Evolutionary conservation across 2,113 vertebrate genomes (phyloP).

Genomic region (Macaca nemestrina): DNA sequence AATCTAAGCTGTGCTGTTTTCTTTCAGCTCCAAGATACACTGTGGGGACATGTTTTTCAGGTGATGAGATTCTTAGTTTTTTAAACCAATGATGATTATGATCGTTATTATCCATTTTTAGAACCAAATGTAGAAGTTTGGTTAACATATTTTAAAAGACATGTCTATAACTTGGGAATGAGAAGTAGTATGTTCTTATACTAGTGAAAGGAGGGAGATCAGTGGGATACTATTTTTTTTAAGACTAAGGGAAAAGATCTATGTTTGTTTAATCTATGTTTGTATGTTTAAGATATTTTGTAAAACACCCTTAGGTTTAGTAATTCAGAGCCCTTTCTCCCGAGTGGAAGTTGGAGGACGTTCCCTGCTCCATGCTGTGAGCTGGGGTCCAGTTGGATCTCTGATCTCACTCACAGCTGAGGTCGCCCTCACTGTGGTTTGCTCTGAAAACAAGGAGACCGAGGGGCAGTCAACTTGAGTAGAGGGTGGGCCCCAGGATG

Average conservation of each 20-base stretch:
- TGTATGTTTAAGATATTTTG: no score
- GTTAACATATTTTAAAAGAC: not conserved
- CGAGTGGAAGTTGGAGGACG: fast-evolving
- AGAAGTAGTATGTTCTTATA: not conserved
- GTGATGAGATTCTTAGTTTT: not conserved
- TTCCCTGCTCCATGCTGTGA: not conserved
- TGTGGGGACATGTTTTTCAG: not conserved
- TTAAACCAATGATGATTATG: not conserved
- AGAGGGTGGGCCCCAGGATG: fast-evolving
- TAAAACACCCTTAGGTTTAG: no score
- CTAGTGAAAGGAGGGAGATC: no score
- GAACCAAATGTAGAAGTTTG: not conserved
- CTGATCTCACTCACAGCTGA: not conserved
- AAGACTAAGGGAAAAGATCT: not conserved
- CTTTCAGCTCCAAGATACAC: not conserved
- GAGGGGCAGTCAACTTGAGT: not conserved
- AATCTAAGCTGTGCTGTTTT: not conserved
- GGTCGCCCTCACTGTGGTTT: fast-evolving
- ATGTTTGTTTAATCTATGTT: not conserved
- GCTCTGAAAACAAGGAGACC: not conserved
- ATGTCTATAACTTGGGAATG: no score
- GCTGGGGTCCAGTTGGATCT: not conserved
- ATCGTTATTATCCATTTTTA: not conserved
- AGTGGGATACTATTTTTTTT: not conserved
- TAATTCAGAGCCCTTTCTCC: fast-evolving